Evolutionary conservation across 2,888 invertebrate genomes (phyloP).

Genomic region (Cactoblastis cactorum): DNA sequence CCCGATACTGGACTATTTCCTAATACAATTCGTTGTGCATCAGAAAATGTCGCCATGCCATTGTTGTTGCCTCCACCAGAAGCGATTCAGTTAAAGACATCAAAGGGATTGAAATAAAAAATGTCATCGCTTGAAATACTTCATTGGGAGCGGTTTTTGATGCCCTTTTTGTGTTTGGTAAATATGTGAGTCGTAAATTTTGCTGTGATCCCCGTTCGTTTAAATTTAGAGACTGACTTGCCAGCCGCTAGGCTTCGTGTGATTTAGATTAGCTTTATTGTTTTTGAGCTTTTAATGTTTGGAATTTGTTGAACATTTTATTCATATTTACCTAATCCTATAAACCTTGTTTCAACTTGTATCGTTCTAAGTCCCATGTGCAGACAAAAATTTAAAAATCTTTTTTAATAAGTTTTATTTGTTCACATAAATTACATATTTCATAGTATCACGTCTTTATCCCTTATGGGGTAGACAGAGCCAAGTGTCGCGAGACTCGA

Average conservation of each 20-base stretch:
- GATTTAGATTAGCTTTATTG: too few species aligned
- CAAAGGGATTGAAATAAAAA: constrained; percentile 12
- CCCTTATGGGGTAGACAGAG: too few species aligned
- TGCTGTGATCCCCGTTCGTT: background rate
- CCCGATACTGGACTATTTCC: constrained; percentile 32
- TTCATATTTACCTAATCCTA: too few species aligned
- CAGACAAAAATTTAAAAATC: too few species aligned
- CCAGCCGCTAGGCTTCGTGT: background rate
- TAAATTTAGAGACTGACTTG: background rate
- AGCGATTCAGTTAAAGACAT: constrained; percentile 11
- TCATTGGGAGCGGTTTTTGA: background rate
- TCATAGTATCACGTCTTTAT: too few species aligned
- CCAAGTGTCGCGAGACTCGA: too few species aligned
- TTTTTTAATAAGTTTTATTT: too few species aligned
- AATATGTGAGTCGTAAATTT: background rate
- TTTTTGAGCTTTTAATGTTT: too few species aligned
- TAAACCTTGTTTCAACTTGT: too few species aligned
- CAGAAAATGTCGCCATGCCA: constrained; percentile 33
- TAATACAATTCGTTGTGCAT: constrained; percentile 47
- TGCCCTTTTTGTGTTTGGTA: background rate
- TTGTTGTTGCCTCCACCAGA: constrained; percentile 16
- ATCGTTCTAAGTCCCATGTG: too few species aligned
- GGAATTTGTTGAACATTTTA: too few species aligned
- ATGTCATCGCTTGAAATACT: constrained; percentile 2
- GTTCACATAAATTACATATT: too few species aligned